These are phyloP conservation scores for Dicrostonyx torquatus DNA, from an alignment of 2,797 vertebrate genomes.

Conservation along the genomic window DNA sequence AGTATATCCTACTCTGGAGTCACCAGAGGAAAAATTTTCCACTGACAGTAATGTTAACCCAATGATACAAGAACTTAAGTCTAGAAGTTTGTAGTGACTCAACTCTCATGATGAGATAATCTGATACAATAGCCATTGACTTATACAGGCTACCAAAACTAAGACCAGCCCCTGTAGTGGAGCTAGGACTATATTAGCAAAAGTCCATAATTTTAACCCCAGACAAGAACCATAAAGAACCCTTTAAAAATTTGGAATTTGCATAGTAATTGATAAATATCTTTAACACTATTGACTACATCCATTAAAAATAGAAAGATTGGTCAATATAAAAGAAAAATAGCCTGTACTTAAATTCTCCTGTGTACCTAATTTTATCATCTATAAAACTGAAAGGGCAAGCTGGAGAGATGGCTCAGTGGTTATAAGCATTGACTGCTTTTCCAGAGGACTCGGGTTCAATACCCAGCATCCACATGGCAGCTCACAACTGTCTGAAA, in stretches of 20 bases:
- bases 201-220: neutral
- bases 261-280: neutral
- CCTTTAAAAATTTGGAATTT: neutral
- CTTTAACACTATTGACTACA: neutral
- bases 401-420: too few species aligned
- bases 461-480: too few species aligned
- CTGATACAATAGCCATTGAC: neutral
- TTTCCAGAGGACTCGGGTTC: too few species aligned
- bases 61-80: neutral
- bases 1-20: neutral
- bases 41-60: neutral
- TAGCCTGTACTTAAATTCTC: neutral
- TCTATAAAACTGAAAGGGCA: constrained; percentile 7
- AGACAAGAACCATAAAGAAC: neutral
- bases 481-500: too few species aligned
- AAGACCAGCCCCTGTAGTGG: neutral
- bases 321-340: neutral
- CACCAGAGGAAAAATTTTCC: neutral
- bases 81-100: neutral
- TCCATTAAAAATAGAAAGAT: neutral
- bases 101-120: neutral
- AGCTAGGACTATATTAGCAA: neutral
- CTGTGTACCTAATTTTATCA: neutral
- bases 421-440: too few species aligned
- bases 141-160: neutral